Evolutionary conservation across 1,140 invertebrate species (phyloP), one percentile per base, ranked within the genome.

Genomic region (Temnothorax nylanderi): DNA sequence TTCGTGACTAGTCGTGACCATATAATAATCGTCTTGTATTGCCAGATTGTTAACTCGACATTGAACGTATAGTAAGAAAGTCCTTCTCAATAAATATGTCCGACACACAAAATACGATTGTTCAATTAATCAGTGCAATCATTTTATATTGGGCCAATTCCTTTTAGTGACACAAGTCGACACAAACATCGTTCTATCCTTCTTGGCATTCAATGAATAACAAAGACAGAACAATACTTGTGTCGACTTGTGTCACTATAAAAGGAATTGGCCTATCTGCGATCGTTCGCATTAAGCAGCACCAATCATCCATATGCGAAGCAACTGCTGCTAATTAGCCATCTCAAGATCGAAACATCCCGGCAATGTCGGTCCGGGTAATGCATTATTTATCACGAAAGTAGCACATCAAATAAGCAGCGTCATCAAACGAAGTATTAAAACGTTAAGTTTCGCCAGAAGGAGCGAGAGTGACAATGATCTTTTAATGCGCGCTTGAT

Each of bases 351-450:
- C 60, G 44, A 69, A 26, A 16, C 13, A 41, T 76, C 54, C 18
- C 37, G 75, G 16, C 44, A 37, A 0, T 51, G n/a, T 67, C 47
- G 62, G 16, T 54, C 47, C n/a, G 34, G 62, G 62, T 80, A 54
- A 80, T 69, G n/a, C n/a, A 80, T 80, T 80, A 69, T 80, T 80
- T 69, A 69, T 80, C 47, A 65, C 44, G 64, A 80, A 80, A 80
- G 77, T 80, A 80, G 77, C 47, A 80, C 77, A 69, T 49, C 32
- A 49, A 67, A 78, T 10, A n/a, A 80, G 64, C 77, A 80, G 7
- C 62, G n/a, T 80, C 77, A 80, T 80, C 34, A 69, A 41, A 67
- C 32, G 41, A 67, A 47, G 21, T 80, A 80, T 80, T 80, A 67
- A 49, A 80, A 69, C 32, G 18, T 26, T 26, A 26, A 26, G 26